Percentiles rank a stretch among this genome's conserved stretches.
Conservation (phyloP, 2,797 vertebrate species). For the Champsocephalus esox region DNA sequence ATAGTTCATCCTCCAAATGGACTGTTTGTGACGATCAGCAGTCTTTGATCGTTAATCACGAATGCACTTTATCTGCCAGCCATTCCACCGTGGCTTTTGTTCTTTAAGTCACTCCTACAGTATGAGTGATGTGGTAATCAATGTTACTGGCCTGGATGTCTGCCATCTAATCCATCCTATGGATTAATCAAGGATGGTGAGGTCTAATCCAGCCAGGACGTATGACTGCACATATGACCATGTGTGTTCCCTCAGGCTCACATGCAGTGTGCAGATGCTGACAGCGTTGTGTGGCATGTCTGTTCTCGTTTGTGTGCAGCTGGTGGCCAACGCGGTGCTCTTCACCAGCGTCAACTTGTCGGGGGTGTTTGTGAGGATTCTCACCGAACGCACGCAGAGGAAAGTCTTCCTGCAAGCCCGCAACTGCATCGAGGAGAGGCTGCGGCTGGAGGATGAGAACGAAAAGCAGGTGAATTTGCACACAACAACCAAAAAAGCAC, state of each 20-base stretch:
- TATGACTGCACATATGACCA: slow-evolving; percentile 33
- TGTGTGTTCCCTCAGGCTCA: slow-evolving; percentile 15
- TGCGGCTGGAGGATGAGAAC: slow-evolving; percentile 95
- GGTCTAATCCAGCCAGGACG: slow-evolving; percentile 40
- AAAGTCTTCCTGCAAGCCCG: slow-evolving; percentile 96
- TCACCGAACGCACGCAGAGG: slow-evolving; percentile 94
- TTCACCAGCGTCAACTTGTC: slow-evolving; percentile 95
- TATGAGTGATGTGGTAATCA: slow-evolving; percentile 42
- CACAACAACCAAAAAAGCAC: background rate
- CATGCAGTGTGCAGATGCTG: slow-evolving; percentile 4
- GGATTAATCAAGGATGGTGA: slow-evolving; percentile 66
- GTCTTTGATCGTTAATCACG: slow-evolving; percentile 50
- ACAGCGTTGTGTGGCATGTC: slow-evolving; percentile 49
- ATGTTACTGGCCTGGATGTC: slow-evolving; percentile 47
- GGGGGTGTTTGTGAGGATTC: slow-evolving; percentile 93
- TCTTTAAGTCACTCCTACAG: slow-evolving; percentile 27
- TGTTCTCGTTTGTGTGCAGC: slow-evolving; percentile 82
- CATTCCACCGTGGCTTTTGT: slow-evolving; percentile 2
- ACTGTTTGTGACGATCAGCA: slow-evolving; percentile 40
- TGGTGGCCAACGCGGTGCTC: slow-evolving; percentile 93
- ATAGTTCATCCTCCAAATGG: slow-evolving; percentile 49
- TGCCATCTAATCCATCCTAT: slow-evolving; percentile 48
- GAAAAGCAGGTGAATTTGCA: slow-evolving; percentile 92
- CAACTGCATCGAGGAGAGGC: slow-evolving; percentile 94
- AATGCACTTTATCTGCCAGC: slow-evolving; percentile 14